Conservation (phyloP, 2,113 vertebrate genomes). For the Psettodes erumei region DNA sequence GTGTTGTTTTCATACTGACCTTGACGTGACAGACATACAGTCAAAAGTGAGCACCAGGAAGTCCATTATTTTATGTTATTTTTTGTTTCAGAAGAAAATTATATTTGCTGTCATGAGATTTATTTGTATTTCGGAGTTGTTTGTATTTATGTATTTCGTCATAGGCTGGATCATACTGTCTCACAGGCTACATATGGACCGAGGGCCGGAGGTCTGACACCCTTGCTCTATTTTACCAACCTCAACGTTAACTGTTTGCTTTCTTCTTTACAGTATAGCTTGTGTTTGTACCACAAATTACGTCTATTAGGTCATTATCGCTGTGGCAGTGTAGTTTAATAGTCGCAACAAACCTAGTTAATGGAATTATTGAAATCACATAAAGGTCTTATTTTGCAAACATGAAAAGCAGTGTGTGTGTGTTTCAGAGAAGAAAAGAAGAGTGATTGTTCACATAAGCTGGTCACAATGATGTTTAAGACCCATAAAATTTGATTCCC, state of each 20-base stretch:
- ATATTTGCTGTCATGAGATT: too few species aligned
- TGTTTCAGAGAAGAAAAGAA: slow-evolving; percentile 50
- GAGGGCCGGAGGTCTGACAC: too few species aligned
- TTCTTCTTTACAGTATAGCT: background rate
- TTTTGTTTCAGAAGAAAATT: too few species aligned
- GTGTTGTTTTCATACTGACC: too few species aligned
- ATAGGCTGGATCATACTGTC: too few species aligned
- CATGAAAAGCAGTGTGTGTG: slow-evolving; percentile 40
- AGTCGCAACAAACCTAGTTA: slow-evolving; percentile 52
- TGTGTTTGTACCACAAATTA: background rate
- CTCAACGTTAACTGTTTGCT: background rate
- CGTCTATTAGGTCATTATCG: slow-evolving; percentile 10
- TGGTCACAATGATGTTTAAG: slow-evolving; percentile 76
- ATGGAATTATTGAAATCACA: slow-evolving; percentile 65
- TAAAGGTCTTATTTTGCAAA: slow-evolving; percentile 57
- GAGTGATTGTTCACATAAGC: slow-evolving; percentile 75
- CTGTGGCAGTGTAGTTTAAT: background rate
- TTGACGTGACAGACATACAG: too few species aligned
- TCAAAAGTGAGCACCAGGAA: too few species aligned
- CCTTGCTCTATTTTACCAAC: too few species aligned
- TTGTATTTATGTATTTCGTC: too few species aligned
- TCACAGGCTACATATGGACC: too few species aligned
- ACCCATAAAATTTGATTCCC: slow-evolving; percentile 77
- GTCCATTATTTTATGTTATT: too few species aligned
- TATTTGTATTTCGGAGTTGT: too few species aligned